These are phyloP conservation scores for Myotis brandtii DNA, from an alignment of 2,113 vertebrate genomes.

Conservation along the genomic window DNA sequence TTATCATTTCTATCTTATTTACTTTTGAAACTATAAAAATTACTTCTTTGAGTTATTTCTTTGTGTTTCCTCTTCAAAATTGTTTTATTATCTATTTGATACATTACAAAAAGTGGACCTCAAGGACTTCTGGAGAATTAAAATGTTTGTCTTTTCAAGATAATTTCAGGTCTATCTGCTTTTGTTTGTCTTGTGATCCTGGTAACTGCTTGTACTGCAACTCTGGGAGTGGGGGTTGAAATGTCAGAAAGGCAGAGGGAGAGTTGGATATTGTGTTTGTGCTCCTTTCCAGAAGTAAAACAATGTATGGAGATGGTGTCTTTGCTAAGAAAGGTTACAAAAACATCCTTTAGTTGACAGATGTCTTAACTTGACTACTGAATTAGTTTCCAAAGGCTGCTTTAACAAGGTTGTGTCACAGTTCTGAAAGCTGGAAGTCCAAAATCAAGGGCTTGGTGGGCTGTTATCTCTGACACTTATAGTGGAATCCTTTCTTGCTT, in stretches of 20 bases:
- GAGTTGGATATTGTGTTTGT: background rate
- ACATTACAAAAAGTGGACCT: background rate
- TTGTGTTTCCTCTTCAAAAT: background rate
- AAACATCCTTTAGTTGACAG: background rate
- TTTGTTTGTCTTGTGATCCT: background rate
- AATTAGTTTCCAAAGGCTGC: background rate
- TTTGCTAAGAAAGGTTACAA: background rate
- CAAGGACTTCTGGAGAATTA: background rate
- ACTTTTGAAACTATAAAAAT: background rate
- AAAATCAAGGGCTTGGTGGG: background rate
- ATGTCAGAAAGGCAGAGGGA: background rate
- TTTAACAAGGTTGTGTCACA: background rate
- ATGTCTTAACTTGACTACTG: background rate
- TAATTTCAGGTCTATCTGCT: background rate
- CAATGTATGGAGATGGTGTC: background rate
- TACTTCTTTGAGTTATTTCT: constrained; percentile 18
- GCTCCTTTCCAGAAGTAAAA: background rate
- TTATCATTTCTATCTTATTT: constrained; percentile 1
- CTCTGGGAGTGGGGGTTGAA: background rate
- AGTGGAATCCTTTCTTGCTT: background rate
- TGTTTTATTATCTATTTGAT: background rate
- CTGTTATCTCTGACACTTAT: background rate
- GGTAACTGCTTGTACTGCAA: background rate
- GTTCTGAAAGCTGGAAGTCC: background rate
- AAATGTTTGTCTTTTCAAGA: background rate